A percentile compares a stretch with the other conserved stretches of the same genome.
These are phyloP conservation scores for Sisor rabdophorus DNA, from an alignment of 2,113 vertebrate genomes.

Conservation along the genomic window DNA sequence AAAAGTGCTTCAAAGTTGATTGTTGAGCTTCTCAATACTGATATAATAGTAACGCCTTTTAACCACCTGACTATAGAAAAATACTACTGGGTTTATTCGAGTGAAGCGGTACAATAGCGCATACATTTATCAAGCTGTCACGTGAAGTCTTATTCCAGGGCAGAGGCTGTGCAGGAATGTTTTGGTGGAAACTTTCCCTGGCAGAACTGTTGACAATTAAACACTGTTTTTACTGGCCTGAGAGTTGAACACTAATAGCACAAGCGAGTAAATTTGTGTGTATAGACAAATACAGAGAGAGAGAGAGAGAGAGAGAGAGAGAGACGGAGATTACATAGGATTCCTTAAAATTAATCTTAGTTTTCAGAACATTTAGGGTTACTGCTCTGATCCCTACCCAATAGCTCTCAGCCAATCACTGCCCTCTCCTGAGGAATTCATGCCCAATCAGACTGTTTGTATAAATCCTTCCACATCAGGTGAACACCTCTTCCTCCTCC, in stretches of 20 bases:
- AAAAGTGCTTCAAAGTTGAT: no score
- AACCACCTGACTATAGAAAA: neutral
- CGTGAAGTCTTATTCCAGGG: neutral
- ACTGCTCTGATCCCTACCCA: conserved; percentile 68
- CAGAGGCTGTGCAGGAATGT: conserved; percentile 51
- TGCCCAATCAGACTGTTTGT: conserved; percentile 65
- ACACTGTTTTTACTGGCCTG: conserved; percentile 45
- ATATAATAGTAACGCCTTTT: neutral
- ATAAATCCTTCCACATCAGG: conserved; percentile 37
- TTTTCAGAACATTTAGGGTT: conserved; percentile 69
- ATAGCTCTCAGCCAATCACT: conserved; percentile 73
- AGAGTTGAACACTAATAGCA: conserved; percentile 33
- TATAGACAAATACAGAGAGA: neutral
- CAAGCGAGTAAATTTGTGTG: conserved; percentile 2
- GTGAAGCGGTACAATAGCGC: neutral
- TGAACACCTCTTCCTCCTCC: conserved; percentile 33
- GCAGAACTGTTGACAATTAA: conserved; percentile 42
- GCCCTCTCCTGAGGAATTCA: conserved; percentile 66
- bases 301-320: no score
- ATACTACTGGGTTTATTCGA: neutral
- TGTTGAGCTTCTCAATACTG: no score
- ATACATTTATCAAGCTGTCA: conserved; percentile 28
- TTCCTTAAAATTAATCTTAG: conserved; percentile 35
- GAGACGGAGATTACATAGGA: neutral
- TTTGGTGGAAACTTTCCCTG: conserved; percentile 51